Evolutionary conservation across 2,113 vertebrate species (phyloP), one percentile per base, ranked within the genome.

Genomic region (Corapipo altera): DNA sequence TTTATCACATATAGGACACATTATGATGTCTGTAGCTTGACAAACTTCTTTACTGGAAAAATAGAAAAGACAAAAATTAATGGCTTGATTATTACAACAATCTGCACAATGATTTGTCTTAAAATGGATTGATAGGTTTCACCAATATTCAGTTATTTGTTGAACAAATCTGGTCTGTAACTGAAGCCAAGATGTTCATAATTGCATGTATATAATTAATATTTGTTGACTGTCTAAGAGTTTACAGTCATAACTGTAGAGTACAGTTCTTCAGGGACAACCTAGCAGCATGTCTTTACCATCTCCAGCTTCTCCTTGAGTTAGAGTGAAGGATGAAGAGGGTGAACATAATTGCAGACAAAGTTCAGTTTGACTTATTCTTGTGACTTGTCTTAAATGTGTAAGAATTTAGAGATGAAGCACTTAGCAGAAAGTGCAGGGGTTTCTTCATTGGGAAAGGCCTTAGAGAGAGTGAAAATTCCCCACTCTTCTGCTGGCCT

Each of bases 1-100:
- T 97, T 99, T 98, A 96, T 99, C 99, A 96, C 99, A 99, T 91
- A 99, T 98, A 88, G 99, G 99, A 96, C 99, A 99, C 99, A 99
- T 99, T 93, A 99, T 98, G 96, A 99, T 98, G 77, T 99, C 98
- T 75, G 98, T 98, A 71, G 98, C 98, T 95, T 99, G 98, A 97
- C 99, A 99, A 98, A 99, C 98, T 98, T 99, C 99, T 98, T 99
- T 99, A 98, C 99, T 99, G 98, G 79, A 98, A 97, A 93, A 97
- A 96, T 5, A 96, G 96, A 97, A 96, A 78, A 93, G 37, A 87
- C 26, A 86, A 94, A 48, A 78, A 58, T 64, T 48, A 78, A 51
- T 67, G 92, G n/a, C 79, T 83, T 57, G 76, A 57, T 83, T 64
- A 64, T 5, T 22, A 35, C 55, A 90, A 70, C 55, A 62, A 48